These are phyloP conservation scores for Cyphomyrmex costatus DNA, from an alignment of 1,140 invertebrate genomes.

Conservation along the genomic window DNA sequence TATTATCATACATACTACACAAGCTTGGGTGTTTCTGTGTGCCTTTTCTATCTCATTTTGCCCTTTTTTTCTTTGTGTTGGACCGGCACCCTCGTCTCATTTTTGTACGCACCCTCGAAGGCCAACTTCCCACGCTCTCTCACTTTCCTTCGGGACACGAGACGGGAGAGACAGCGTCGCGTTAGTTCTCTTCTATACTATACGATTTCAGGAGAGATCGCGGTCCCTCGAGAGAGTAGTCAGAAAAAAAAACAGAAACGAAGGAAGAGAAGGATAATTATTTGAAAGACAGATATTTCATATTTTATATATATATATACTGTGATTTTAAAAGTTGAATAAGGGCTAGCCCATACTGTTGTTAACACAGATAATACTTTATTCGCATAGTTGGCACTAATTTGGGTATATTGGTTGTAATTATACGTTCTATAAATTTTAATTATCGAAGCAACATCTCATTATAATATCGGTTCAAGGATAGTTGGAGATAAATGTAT, in stretches of 20 bases:
- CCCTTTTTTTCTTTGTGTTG: neutral
- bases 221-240: neutral
- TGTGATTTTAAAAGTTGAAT: no score
- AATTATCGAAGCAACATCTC: no score
- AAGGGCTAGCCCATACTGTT: no score
- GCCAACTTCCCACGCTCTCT: constrained; percentile 25
- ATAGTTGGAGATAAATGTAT: no score
- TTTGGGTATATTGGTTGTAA: no score
- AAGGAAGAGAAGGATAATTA: neutral
- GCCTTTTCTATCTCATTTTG: neutral
- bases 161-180: neutral
- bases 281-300: no score
- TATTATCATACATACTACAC: constrained; percentile 8
- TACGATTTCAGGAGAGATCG: neutral
- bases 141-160: neutral
- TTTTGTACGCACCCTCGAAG: neutral
- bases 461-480: no score
- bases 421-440: no score
- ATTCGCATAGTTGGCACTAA: no score
- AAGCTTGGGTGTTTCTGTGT: neutral
- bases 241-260: neutral
- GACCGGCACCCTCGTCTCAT: neutral
- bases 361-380: no score
- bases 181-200: constrained; percentile 14
- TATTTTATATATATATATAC: no score